Evolutionary conservation across 1,140 invertebrate genomes (phyloP).

Genomic region (Periplaneta americana): DNA sequence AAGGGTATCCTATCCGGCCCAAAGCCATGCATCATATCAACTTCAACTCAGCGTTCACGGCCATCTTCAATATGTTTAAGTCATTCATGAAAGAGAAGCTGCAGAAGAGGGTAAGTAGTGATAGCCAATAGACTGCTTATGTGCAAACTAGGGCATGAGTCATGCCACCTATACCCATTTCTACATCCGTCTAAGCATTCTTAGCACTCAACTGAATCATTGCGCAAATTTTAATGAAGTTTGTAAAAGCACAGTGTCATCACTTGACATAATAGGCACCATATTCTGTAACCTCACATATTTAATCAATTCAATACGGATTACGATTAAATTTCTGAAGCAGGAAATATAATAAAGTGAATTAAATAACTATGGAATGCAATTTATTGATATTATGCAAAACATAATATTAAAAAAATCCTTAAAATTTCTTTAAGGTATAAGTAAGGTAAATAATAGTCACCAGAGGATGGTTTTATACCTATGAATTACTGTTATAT

Average conservation of each 20-base stretch:
- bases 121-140: not conserved
- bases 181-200: not conserved
- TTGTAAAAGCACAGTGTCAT: not conserved
- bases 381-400: too few relatives aligned
- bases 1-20: slow-evolving; percentile 78
- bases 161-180: not conserved
- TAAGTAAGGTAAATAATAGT: too few relatives aligned
- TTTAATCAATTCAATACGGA: too few relatives aligned
- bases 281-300: too few relatives aligned
- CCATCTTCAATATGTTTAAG: slow-evolving; percentile 75
- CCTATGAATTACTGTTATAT: too few relatives aligned
- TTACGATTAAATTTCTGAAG: too few relatives aligned
- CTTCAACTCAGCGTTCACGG: slow-evolving; percentile 71
- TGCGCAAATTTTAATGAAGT: not conserved
- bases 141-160: not conserved
- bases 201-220: not conserved
- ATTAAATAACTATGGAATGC: too few relatives aligned
- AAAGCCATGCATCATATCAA: slow-evolving; percentile 83
- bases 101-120: slow-evolving; percentile 50
- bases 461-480: too few relatives aligned
- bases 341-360: too few relatives aligned
- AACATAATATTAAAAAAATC: too few relatives aligned
- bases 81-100: slow-evolving; percentile 84
- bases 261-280: too few relatives aligned
- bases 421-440: too few relatives aligned